Percentiles rank a stretch among this genome's conserved stretches.
Conservation (phyloP, 2,888 invertebrate genomes). For the Stictocephala bisonia region DNA sequence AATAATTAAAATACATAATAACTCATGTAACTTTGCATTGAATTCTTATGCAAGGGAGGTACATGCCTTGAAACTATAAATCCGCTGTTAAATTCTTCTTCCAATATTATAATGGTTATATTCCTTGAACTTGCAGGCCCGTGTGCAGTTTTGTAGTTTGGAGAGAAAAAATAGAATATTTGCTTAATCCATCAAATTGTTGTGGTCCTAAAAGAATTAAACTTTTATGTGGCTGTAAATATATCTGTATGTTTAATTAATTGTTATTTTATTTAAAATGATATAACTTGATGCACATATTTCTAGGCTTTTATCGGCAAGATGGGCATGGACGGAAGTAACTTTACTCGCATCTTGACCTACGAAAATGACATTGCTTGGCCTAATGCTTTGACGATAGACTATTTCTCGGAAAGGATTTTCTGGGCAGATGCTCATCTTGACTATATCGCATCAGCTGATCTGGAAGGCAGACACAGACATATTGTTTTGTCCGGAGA, state of each 20-base stretch:
- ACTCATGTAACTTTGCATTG: too few species aligned
- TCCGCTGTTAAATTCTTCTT: too few species aligned
- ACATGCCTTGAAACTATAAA: too few species aligned
- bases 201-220: too few species aligned
- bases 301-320: slow-evolving; percentile 93
- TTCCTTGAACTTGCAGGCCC: too few species aligned
- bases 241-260: not conserved
- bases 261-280: not conserved
- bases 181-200: too few species aligned
- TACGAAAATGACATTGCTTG: slow-evolving; percentile 97
- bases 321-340: slow-evolving; percentile 96
- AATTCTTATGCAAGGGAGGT: too few species aligned
- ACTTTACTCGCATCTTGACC: slow-evolving; percentile 86
- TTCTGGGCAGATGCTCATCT: slow-evolving; percentile 99
- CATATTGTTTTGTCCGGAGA: slow-evolving; percentile 83
- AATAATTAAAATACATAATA: too few species aligned
- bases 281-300: too few species aligned
- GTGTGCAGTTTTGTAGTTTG: too few species aligned
- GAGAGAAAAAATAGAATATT: too few species aligned
- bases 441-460: slow-evolving; percentile 95
- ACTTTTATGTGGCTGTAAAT: not conserved
- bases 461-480: slow-evolving; percentile 90
- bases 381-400: slow-evolving; percentile 98
- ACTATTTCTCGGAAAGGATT: slow-evolving; percentile 94
- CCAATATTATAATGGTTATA: too few species aligned